phyloP scores from a whole-genome alignment of 2,888 invertebrate genomes.

The Temnothorax rugatulus region DNA sequence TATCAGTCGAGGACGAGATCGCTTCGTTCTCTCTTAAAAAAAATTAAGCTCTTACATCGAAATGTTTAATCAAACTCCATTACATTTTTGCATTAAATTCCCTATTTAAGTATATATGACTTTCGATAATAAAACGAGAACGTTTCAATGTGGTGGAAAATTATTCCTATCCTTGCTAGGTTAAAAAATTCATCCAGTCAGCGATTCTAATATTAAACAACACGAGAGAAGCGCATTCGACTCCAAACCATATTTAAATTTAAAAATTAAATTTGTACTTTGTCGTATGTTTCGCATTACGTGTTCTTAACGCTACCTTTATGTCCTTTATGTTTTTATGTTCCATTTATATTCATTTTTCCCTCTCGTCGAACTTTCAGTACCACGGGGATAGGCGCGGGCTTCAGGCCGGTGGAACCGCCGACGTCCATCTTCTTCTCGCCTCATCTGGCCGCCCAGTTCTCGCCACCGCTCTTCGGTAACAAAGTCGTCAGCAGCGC shows the following conservation, averaged over 20 bases:
- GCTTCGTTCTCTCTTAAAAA: neutral
- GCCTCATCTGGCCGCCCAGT: slow-evolving; percentile 93
- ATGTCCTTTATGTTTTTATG: neutral
- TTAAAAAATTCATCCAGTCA: neutral
- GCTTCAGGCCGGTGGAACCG: slow-evolving; percentile 85
- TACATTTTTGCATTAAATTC: neutral
- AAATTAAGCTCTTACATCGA: neutral
- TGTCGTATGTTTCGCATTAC: neutral
- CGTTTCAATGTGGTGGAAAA: neutral
- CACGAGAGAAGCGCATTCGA: neutral
- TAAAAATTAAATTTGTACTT: neutral
- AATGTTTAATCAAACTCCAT: neutral
- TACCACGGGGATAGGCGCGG: slow-evolving; percentile 88
- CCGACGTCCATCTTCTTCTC: slow-evolving; percentile 94
- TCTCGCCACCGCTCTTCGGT: slow-evolving; percentile 92
- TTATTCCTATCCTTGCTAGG: neutral
- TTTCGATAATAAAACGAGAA: neutral
- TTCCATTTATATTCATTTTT: neutral
- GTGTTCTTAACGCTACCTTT: neutral
- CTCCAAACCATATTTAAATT: neutral
- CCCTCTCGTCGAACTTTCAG: slow-evolving; percentile 83
- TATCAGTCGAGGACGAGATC: neutral
- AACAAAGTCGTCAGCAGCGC: slow-evolving; percentile 85
- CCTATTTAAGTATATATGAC: neutral
- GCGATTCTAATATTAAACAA: neutral